Evolutionary conservation across 2,797 vertebrate species (phyloP).

Genomic region (Hippopotamyrus pictus): DNA sequence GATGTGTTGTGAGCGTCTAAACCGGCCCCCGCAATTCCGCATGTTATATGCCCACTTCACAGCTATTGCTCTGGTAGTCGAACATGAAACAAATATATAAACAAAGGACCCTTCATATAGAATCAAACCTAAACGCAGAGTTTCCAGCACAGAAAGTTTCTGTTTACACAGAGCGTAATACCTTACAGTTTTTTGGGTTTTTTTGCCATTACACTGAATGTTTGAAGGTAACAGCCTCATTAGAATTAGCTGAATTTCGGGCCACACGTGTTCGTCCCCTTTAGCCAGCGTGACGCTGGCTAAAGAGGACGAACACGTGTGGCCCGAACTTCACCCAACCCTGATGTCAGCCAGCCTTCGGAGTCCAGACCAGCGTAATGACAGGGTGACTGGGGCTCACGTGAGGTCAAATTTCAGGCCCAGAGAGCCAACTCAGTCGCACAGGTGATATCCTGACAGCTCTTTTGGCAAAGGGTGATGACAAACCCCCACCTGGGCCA

Average conservation of each 20-base stretch:
- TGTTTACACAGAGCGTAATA: slow-evolving; percentile 12
- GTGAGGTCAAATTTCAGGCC: neutral
- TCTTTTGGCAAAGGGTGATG: neutral
- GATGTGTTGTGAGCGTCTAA: neutral
- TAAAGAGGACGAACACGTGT: neutral
- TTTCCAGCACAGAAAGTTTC: neutral
- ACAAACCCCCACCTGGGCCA: neutral
- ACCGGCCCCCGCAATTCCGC: neutral
- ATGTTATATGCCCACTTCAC: slow-evolving; percentile 15
- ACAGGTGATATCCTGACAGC: neutral
- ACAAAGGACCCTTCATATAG: neutral
- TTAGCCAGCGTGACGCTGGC: neutral
- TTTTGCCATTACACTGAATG: neutral
- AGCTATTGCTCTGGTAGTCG: slow-evolving; percentile 12
- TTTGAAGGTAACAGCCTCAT: neutral
- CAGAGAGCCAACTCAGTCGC: neutral
- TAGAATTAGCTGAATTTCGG: neutral
- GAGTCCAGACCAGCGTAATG: neutral
- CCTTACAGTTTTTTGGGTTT: neutral
- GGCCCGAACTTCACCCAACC: neutral
- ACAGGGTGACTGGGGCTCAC: neutral
- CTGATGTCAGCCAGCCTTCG: neutral
- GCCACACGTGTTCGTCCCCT: too few relatives aligned
- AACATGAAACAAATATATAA: neutral
- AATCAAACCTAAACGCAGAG: neutral